These are phyloP conservation scores for Pseudochirops cupreus DNA, from an alignment of 2,797 vertebrate genomes.

Conservation along the genomic window DNA sequence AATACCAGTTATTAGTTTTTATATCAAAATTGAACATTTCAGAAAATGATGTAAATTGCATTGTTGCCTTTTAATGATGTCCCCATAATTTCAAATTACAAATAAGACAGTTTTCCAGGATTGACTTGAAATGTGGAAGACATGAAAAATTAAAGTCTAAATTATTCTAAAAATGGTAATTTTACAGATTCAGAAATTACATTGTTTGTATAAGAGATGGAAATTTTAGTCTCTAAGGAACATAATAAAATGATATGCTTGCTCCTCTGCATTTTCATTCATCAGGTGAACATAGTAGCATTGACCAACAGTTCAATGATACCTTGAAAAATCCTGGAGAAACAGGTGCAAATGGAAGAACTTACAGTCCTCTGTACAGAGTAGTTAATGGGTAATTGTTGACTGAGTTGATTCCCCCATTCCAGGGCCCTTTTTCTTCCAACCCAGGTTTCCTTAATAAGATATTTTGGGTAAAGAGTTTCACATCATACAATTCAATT, in stretches of 20 bases:
- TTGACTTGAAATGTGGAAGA: constrained; percentile 49
- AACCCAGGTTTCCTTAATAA: neutral
- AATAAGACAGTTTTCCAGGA: neutral
- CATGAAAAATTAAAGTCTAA: constrained; percentile 32
- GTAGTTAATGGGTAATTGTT: neutral
- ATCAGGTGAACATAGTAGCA: neutral
- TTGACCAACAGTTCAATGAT: neutral
- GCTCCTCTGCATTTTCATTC: constrained; percentile 5
- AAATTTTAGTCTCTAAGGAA: neutral
- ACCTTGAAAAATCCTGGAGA: neutral
- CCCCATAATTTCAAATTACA: neutral
- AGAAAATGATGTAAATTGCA: constrained; percentile 13
- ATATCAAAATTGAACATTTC: constrained; percentile 29
- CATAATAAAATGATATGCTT: neutral
- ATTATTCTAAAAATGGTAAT: constrained; percentile 1
- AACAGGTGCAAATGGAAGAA: neutral
- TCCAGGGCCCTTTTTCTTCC: neutral
- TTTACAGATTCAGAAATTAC: constrained; percentile 16
- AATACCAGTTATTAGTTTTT: neutral
- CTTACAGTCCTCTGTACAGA: neutral
- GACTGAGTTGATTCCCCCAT: neutral
- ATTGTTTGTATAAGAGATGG: neutral
- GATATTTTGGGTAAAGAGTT: neutral
- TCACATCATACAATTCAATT: neutral
- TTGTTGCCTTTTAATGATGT: neutral